These are phyloP conservation scores for Pogonocherus hispidulus DNA, from an alignment of 2,888 invertebrate genomes.

Conservation along the genomic window DNA sequence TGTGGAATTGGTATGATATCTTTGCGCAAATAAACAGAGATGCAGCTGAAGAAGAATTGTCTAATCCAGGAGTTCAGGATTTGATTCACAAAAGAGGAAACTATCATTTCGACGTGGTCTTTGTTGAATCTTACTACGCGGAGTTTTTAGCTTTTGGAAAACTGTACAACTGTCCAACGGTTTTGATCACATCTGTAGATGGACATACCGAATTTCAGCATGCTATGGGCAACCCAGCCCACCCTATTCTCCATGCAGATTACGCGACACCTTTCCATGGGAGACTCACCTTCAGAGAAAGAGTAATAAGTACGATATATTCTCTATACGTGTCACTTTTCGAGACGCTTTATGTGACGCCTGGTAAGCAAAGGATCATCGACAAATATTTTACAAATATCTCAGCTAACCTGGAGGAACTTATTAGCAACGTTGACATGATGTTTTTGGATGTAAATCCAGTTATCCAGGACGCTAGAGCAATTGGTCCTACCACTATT, in stretches of 20 bases:
- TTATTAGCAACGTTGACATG: conserved; percentile 54
- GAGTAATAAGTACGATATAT: conserved; percentile 46
- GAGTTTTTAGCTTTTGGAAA: conserved; percentile 49
- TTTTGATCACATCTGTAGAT: conserved; percentile 51
- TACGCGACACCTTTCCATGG: conserved; percentile 42
- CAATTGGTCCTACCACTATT: conserved; percentile 55
- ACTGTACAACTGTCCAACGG: conserved; percentile 50
- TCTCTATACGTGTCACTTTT: conserved; percentile 16
- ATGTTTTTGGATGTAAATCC: conserved; percentile 57
- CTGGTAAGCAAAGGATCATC: conserved; percentile 35
- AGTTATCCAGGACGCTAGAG: conserved; percentile 52
- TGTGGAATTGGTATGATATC: conserved; percentile 40
- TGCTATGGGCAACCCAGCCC: conserved; percentile 48
- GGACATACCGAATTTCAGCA: conserved; percentile 32
- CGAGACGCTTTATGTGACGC: conserved; percentile 5
- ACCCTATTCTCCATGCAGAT: conserved; percentile 50
- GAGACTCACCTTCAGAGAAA: conserved; percentile 63
- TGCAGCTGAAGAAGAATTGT: conserved; percentile 33
- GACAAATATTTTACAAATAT: conserved; percentile 53
- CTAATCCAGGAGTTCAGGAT: conserved; percentile 40
- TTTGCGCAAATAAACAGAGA: conserved; percentile 34
- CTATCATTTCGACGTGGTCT: conserved; percentile 52
- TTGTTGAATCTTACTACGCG: conserved; percentile 48
- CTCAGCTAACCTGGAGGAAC: conserved; percentile 50
- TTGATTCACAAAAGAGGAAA: conserved; percentile 38